These are phyloP conservation scores for Anadara kagoshimensis DNA, from an alignment of 1,140 invertebrate species.

Conservation along the genomic window DNA sequence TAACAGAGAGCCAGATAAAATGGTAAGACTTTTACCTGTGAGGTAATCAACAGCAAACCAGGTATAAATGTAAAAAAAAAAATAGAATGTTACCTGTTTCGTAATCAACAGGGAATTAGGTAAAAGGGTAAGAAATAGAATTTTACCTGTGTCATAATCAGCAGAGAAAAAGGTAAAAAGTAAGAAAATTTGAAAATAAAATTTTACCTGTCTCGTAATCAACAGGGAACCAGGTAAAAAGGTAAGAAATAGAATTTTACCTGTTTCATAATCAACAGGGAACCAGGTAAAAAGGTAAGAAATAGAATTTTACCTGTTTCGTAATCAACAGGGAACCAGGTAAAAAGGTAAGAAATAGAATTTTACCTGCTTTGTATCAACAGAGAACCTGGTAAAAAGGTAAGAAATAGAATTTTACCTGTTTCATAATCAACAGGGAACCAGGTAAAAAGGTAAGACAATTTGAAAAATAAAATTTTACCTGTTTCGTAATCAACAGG, in stretches of 20 bases:
- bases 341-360: conserved; percentile 18
- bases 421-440: background rate
- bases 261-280: background rate
- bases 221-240: too few relatives aligned
- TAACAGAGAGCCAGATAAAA: background rate
- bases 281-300: conserved; percentile 22
- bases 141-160: too few relatives aligned
- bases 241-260: too few relatives aligned
- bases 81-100: background rate
- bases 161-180: too few relatives aligned
- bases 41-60: background rate
- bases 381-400: too few relatives aligned
- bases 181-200: too few relatives aligned
- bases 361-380: background rate
- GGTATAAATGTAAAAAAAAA: background rate
- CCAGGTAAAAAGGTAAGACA: conserved; percentile 23
- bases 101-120: background rate
- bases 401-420: too few relatives aligned
- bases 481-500: background rate
- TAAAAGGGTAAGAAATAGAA: too few relatives aligned
- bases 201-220: too few relatives aligned
- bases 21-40: too few relatives aligned
- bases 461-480: background rate
- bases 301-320: background rate
- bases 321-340: background rate